Conservation (phyloP, 2,888 invertebrate genomes). For the Hartigia nigra region DNA sequence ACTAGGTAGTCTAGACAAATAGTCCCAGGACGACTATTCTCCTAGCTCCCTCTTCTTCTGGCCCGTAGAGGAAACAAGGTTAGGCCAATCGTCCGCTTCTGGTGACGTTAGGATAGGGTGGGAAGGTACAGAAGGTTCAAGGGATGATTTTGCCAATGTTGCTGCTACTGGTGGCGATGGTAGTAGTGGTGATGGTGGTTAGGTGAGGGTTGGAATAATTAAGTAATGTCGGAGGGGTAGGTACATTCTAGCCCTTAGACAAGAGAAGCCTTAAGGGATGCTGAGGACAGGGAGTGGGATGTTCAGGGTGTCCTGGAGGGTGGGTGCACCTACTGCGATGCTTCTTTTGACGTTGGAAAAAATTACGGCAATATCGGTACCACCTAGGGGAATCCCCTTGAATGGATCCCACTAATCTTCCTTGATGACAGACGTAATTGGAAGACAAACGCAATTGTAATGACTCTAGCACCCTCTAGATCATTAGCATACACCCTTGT, state of each 20-base stretch:
- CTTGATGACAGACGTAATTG: constrained; percentile 41
- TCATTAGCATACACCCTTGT: background rate
- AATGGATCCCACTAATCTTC: constrained; percentile 40
- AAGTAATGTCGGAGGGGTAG: constrained; percentile 51
- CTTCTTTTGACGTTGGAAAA: constrained; percentile 27
- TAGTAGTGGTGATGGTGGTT: background rate
- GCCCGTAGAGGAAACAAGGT: constrained; percentile 50
- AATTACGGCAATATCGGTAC: constrained; percentile 40
- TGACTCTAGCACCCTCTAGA: constrained; percentile 4
- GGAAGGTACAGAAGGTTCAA: constrained; percentile 13
- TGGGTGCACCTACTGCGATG: constrained; percentile 4
- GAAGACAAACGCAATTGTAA: constrained; percentile 37
- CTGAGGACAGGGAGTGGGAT: background rate
- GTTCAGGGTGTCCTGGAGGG: background rate
- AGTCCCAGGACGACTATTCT: constrained; percentile 45
- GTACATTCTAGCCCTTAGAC: background rate
- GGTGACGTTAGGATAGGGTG: background rate
- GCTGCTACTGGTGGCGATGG: background rate
- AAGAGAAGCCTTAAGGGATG: background rate
- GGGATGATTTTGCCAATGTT: background rate
- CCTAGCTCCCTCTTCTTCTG: constrained; percentile 31
- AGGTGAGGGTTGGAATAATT: constrained; percentile 50
- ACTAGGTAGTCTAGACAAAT: constrained; percentile 43
- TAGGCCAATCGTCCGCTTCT: constrained; percentile 47
- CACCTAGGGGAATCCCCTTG: constrained; percentile 6